Evolutionary conservation across 1,140 invertebrate genomes (phyloP), one percentile per base, ranked within the genome.

Genomic region (Nymphalis io): DNA sequence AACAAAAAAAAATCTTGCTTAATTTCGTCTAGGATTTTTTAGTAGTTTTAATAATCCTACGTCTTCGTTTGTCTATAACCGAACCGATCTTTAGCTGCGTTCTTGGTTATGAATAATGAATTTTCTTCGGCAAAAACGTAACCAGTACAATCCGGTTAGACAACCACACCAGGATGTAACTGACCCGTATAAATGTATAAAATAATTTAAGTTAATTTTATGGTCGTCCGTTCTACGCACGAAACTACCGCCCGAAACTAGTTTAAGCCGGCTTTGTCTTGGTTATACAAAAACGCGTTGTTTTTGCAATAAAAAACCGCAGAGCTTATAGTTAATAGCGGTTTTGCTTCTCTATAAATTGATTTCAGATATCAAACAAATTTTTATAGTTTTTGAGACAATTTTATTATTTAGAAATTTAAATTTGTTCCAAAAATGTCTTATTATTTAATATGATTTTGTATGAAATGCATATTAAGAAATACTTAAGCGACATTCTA

Each of bases 151-250:
- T 61, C 51, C 64, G 58, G 53, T 61, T 48, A 23, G 33, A 18
- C 20, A 44, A 44, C n/a, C 27, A 38, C 20, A 68, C 61, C 15
- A 67, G 58, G 40, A 63, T 55, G 33, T 48, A 70, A 64, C 68
- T 70, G 68, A 70, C 68, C 68, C 60, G 68, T 70, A 20, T 65
- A 68, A 71, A 53, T 57, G 42, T n/a, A 46, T 46, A 23, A 46
- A 66, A 66, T 65, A 48, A 59, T 59, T 46, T 16, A 33, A 15
- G 2, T n/a, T 55, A 3, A 38, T 46, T 48, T 33, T 6, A 46
- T 48, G 15, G 23, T 16, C 11, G 18, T 12, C n/a, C 44, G 23
- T 18, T 15, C 23, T 38, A 62, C 23, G 60, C 42, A 27, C 60
- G 21, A 61, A 44, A 13, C 46, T 6, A 1, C 42, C 16, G 20